Evolutionary conservation across 1,140 invertebrate species (phyloP).

Genomic region (Drosophila sp.): DNA sequence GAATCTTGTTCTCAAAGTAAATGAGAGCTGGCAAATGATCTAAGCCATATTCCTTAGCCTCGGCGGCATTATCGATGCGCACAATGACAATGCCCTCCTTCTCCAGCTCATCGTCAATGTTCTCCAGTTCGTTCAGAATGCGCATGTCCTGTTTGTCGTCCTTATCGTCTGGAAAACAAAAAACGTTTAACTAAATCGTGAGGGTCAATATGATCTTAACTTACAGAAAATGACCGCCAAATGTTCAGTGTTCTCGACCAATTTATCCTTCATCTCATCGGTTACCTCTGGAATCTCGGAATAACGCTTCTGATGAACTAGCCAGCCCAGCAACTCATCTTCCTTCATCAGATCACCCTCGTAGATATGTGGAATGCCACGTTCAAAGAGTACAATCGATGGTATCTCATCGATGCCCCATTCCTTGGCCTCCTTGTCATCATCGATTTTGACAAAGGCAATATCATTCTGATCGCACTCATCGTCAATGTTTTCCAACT

Average conservation of each 20-base stretch:
- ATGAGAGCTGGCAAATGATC: conserved; percentile 94
- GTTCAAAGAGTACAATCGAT: conserved; percentile 93
- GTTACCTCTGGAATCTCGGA: conserved; percentile 96
- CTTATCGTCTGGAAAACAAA: conserved; percentile 89
- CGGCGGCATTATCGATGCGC: conserved; percentile 93
- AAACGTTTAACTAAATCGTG: too few relatives aligned
- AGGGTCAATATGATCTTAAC: conserved; percentile 52
- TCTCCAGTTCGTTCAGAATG: conserved; percentile 94
- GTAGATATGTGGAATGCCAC: conserved; percentile 93
- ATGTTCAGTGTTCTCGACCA: conserved; percentile 91
- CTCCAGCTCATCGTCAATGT: conserved; percentile 96
- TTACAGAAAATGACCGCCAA: conserved; percentile 94
- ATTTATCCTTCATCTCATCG: conserved; percentile 96
- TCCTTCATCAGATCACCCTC: conserved; percentile 96
- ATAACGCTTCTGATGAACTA: conserved; percentile 94
- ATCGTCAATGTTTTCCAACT: conserved; percentile 97
- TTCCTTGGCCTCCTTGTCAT: conserved; percentile 93
- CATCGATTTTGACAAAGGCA: conserved; percentile 96
- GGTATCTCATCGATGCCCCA: conserved; percentile 93
- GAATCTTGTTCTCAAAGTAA: conserved; percentile 96
- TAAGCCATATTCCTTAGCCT: conserved; percentile 95
- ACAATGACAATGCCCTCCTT: conserved; percentile 95
- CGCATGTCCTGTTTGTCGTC: conserved; percentile 94
- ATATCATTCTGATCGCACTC: conserved; percentile 96
- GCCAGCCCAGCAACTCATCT: conserved; percentile 94